phyloP scores from a whole-genome alignment of 2,113 vertebrate genomes.

The Pithys albifrons region DNA sequence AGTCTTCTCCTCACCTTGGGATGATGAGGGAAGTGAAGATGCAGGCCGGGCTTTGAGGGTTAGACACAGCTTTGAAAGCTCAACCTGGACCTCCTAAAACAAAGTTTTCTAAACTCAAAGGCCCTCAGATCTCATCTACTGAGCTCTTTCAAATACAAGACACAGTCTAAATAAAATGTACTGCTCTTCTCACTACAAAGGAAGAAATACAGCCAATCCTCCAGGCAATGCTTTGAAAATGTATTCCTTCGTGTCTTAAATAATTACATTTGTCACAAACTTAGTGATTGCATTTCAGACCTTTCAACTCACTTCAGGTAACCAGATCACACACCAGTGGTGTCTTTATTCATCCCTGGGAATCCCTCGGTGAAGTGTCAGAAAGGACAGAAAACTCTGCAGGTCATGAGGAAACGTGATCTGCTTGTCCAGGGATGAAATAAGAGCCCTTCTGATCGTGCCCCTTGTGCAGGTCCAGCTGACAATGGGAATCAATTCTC shows the following conservation, averaged over 20 bases:
- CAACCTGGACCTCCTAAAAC: background rate
- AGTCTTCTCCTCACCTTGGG: constrained; percentile 38
- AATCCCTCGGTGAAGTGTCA: background rate
- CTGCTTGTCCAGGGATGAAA: background rate
- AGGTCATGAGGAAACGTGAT: background rate
- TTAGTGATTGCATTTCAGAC: background rate
- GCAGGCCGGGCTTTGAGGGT: background rate
- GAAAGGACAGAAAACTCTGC: background rate
- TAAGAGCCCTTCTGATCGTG: background rate
- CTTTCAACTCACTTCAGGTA: background rate
- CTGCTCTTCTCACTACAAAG: constrained; percentile 1
- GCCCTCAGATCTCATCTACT: constrained; percentile 1
- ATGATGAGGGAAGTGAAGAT: background rate
- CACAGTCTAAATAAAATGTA: constrained; percentile 10
- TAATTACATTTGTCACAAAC: constrained; percentile 19
- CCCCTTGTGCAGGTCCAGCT: background rate
- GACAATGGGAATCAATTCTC: background rate
- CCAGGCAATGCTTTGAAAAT: constrained; percentile 41
- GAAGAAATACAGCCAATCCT: background rate
- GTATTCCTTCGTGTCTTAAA: background rate
- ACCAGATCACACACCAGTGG: background rate
- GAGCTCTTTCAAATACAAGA: constrained; percentile 10
- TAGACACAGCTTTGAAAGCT: background rate
- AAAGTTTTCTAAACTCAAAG: constrained; percentile 20
- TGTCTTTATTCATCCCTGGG: background rate